Conservation (phyloP, 2,113 vertebrate genomes). For the Litocranius walleri region DNA sequence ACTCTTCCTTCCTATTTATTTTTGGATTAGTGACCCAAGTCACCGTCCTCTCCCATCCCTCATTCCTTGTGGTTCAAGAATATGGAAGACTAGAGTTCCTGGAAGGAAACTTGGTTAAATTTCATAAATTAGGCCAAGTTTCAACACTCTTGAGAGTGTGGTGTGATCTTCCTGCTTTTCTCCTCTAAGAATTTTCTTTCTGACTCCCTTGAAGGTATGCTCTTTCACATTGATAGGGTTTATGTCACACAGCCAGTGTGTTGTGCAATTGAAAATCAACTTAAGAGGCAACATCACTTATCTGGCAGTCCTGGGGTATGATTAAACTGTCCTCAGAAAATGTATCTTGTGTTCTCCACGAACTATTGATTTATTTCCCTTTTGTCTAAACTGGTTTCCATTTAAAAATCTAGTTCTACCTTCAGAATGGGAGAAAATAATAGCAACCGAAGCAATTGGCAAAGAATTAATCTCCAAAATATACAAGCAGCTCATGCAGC, state of each 20-base stretch:
- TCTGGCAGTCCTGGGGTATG: background rate
- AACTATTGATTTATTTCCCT: background rate
- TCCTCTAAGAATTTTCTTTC: background rate
- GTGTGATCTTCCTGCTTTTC: background rate
- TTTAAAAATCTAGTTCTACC: background rate
- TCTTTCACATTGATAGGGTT: background rate
- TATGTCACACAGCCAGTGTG: background rate
- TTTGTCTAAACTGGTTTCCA: background rate
- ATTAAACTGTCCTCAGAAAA: background rate
- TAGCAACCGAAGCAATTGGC: background rate
- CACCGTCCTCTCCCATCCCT: accelerated
- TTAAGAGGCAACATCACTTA: background rate
- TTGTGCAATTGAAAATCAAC: background rate
- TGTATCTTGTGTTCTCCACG: background rate
- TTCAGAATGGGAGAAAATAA: background rate
- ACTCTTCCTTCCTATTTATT: background rate
- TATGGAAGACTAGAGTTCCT: background rate
- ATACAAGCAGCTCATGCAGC: background rate
- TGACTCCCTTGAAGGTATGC: background rate
- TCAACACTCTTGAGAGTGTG: background rate
- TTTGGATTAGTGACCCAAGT: background rate
- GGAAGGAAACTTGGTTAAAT: background rate
- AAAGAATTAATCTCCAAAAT: background rate
- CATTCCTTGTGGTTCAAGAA: background rate
- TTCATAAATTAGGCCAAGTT: background rate